phyloP scores from a whole-genome alignment of 1,140 invertebrate species.

The Zaprionus kolodkinae region DNA sequence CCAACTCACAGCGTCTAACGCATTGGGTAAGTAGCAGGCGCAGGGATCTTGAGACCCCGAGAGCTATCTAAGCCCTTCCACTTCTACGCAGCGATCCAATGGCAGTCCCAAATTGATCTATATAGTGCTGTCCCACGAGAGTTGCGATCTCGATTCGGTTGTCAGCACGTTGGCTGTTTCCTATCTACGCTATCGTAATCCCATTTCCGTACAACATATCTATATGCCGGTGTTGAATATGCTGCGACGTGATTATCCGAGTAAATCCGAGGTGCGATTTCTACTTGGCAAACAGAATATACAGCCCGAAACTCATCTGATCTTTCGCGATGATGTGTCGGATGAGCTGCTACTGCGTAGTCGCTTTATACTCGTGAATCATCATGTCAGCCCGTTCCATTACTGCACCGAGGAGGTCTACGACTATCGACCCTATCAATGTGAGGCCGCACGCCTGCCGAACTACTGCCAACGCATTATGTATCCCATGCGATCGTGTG shows the following conservation, averaged over 20 bases:
- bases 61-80: not conserved
- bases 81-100: slow-evolving; percentile 20
- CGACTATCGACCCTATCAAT: slow-evolving; percentile 89
- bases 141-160: slow-evolving; percentile 90
- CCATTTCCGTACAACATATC: not conserved
- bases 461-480: slow-evolving; percentile 83
- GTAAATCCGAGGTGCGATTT: slow-evolving; percentile 88
- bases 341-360: slow-evolving; percentile 82
- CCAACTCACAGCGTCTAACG: slow-evolving; percentile 21
- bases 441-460: slow-evolving; percentile 79
- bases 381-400: slow-evolving; percentile 87
- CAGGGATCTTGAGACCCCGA: no score
- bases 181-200: slow-evolving; percentile 62
- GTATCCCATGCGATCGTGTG: slow-evolving; percentile 89
- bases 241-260: slow-evolving; percentile 85
- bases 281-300: slow-evolving; percentile 86
- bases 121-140: slow-evolving; percentile 88
- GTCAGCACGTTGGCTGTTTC: slow-evolving; percentile 71
- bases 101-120: slow-evolving; percentile 38
- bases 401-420: slow-evolving; percentile 87
- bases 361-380: slow-evolving; percentile 90
- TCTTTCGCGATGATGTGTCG: slow-evolving; percentile 86
- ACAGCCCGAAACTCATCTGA: slow-evolving; percentile 83
- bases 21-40: slow-evolving; percentile 44
- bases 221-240: slow-evolving; percentile 88